phyloP scores from a whole-genome alignment of 1,140 invertebrate species.

The Nilaparvata lugens region DNA sequence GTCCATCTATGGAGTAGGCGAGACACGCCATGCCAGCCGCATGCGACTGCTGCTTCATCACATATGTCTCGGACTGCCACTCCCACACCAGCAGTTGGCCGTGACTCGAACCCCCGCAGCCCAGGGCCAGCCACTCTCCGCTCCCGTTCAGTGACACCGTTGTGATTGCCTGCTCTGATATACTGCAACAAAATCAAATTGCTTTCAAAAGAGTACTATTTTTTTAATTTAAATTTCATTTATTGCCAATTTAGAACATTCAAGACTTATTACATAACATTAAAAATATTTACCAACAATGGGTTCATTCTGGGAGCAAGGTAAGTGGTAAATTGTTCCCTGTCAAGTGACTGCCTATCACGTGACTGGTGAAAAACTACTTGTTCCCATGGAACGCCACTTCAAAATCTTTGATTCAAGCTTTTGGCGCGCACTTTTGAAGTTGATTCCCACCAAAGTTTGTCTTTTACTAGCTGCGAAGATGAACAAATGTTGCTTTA shows the following conservation, averaged over 20 bases:
- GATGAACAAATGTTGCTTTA: no score
- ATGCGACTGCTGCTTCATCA: constrained; percentile 96
- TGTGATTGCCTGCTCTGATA: constrained; percentile 70
- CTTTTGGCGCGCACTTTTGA: no score
- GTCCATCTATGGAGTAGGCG: constrained; percentile 84
- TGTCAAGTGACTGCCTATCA: no score
- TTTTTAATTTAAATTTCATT: neutral
- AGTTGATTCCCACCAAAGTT: no score
- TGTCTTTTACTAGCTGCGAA: no score
- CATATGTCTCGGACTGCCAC: constrained; percentile 98
- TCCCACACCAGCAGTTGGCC: constrained; percentile 96
- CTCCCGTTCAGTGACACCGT: constrained; percentile 71
- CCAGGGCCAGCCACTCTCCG: constrained; percentile 93
- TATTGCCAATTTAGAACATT: no score
- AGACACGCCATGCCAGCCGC: constrained; percentile 79
- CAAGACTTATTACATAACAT: neutral
- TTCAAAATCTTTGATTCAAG: no score
- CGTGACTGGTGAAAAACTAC: no score
- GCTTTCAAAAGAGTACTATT: constrained; percentile 6
- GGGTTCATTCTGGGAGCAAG: no score
- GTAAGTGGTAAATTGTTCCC: no score
- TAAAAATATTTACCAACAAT: no score
- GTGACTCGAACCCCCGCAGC: constrained; percentile 53
- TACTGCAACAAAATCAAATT: constrained; percentile 39
- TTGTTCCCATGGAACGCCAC: no score